These are phyloP conservation scores for Fregata magnificens DNA, from an alignment of 2,113 vertebrate species.

Conservation along the genomic window DNA sequence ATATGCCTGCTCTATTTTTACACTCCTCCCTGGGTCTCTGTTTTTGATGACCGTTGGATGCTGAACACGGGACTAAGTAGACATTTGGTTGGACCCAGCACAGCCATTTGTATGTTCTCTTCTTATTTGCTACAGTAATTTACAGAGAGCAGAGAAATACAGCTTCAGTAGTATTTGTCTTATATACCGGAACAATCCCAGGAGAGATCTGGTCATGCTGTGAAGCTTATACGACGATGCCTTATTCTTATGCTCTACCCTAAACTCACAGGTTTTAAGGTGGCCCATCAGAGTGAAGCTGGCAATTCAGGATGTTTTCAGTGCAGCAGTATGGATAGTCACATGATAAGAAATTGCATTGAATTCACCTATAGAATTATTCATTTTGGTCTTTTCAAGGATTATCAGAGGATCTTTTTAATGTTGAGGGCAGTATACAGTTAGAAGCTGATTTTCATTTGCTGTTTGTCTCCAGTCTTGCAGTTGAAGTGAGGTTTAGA, in stretches of 20 bases:
- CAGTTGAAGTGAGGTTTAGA: conserved; percentile 40
- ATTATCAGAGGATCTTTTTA: not conserved
- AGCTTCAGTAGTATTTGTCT: not conserved
- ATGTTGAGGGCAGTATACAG: not conserved
- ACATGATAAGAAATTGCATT: rapidly evolving
- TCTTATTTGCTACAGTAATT: not conserved
- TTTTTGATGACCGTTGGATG: not conserved
- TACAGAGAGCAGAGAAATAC: not conserved
- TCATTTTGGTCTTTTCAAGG: not conserved
- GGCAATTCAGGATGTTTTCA: not conserved
- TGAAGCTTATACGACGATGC: rapidly evolving
- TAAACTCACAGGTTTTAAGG: not conserved
- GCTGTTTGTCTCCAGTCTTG: not conserved
- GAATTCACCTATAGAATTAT: not conserved
- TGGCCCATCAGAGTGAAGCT: not conserved
- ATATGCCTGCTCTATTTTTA: not conserved
- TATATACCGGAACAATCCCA: rapidly evolving
- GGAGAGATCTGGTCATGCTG: rapidly evolving
- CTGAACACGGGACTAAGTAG: not conserved
- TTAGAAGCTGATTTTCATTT: not conserved
- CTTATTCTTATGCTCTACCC: not conserved
- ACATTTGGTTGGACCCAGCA: not conserved
- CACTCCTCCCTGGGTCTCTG: not conserved
- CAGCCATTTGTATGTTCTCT: not conserved
- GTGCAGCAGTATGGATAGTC: not conserved